Percentiles rank a stretch among this genome's conserved stretches.
Conservation (phyloP, 2,113 vertebrate genomes). For the Nycticebus coucang region DNA sequence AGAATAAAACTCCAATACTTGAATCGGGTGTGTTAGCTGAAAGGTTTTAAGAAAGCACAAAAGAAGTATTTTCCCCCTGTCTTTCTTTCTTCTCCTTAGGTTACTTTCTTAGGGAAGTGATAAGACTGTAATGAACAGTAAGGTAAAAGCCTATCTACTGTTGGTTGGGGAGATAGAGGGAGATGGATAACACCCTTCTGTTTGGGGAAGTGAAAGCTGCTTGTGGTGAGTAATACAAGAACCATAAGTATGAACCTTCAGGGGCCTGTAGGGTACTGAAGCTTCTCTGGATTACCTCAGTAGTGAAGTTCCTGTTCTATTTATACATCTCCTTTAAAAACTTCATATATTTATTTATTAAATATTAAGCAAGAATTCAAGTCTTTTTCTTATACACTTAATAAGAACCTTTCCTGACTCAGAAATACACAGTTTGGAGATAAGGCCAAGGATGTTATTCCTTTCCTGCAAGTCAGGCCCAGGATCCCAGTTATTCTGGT, state of each 20-base stretch:
- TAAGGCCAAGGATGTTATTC: background rate
- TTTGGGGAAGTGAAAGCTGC: background rate
- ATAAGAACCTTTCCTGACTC: background rate
- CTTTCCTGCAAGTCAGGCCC: background rate
- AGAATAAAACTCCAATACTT: constrained; percentile 9
- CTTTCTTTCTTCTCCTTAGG: constrained; percentile 21
- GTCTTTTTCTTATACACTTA: background rate
- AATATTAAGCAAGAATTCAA: constrained; percentile 29
- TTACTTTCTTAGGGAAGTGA: constrained; percentile 16
- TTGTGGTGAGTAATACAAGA: constrained; percentile 14
- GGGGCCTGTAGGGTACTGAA: background rate
- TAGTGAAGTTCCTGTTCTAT: constrained; percentile 45
- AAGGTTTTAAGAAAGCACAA: constrained; percentile 15
- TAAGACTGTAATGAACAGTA: background rate
- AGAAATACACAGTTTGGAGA: constrained; percentile 21
- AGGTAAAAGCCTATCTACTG: background rate
- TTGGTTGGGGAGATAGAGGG: background rate
- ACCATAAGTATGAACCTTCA: background rate
- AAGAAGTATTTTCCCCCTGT: background rate
- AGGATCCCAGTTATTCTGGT: constrained; percentile 60
- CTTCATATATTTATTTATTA: constrained; percentile 32
- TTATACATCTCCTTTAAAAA: constrained; percentile 31
- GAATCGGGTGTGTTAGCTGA: background rate
- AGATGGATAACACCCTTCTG: background rate
- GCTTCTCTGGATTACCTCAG: constrained; percentile 19